phyloP scores from a whole-genome alignment of 1,140 invertebrate species.

The Babylonia areolata region DNA sequence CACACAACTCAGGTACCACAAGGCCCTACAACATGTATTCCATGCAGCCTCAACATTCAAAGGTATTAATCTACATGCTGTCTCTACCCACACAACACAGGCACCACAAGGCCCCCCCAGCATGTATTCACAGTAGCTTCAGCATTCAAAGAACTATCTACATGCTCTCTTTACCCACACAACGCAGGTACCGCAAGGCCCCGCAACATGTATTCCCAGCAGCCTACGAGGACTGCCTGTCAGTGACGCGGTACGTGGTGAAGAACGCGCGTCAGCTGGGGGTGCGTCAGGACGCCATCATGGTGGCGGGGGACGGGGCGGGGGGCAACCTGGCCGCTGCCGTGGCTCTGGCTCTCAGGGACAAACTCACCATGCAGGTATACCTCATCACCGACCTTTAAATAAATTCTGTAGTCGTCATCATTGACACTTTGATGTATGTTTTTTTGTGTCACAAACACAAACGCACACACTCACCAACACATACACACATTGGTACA shows the following conservation, averaged over 20 bases:
- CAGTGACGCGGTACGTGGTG: constrained; percentile 62
- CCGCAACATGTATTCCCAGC: constrained; percentile 69
- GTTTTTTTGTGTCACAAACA: no score
- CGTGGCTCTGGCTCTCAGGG: constrained; percentile 57
- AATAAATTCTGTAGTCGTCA: no score
- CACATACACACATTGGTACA: no score
- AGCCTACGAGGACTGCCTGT: constrained; percentile 64
- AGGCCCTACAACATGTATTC: constrained; percentile 66
- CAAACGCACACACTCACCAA: no score
- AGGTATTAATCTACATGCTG: no score
- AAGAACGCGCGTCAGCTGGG: constrained; percentile 52
- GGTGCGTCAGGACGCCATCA: constrained; percentile 57
- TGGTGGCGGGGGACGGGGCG: constrained; percentile 69
- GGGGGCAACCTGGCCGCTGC: constrained; percentile 70
- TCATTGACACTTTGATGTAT: no score
- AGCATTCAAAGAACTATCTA: no score
- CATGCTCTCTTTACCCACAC: no score
- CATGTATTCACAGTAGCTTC: constrained; percentile 64
- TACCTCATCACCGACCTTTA: no score
- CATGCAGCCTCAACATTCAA: constrained; percentile 64
- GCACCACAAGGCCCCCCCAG: constrained; percentile 69
- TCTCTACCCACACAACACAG: no score
- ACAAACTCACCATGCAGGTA: constrained; percentile 55
- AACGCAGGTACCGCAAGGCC: constrained; percentile 65
- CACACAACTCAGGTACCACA: constrained; percentile 67